phyloP scores from a whole-genome alignment of 2,797 vertebrate species.

The Luscinia luscinia region DNA sequence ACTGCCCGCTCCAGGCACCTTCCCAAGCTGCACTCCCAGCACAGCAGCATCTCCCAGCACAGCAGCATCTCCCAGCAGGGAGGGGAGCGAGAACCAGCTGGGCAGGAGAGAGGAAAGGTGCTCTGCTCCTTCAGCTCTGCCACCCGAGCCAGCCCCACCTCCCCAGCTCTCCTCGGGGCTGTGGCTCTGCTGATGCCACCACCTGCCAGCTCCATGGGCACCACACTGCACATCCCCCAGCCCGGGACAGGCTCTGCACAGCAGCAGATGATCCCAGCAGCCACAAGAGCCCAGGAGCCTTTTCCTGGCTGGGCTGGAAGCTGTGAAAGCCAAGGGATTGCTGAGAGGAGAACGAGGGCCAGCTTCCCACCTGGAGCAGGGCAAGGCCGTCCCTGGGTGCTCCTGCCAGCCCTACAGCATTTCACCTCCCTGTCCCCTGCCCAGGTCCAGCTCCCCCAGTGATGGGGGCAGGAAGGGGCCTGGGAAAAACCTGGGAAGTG shows the following conservation, averaged over 20 bases:
- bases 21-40: background rate
- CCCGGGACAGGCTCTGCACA: background rate
- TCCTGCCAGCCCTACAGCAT: background rate
- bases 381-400: background rate
- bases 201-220: background rate
- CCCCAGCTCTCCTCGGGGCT: background rate
- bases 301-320: background rate
- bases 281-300: background rate
- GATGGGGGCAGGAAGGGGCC: background rate
- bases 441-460: background rate
- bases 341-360: background rate
- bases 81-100: background rate
- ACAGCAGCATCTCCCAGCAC: background rate
- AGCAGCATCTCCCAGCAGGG: background rate
- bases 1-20: background rate
- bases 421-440: background rate
- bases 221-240: background rate
- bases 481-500: background rate
- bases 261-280: background rate
- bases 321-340: background rate
- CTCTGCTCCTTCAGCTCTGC: background rate
- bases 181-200: background rate
- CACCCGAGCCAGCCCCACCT: background rate
- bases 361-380: background rate
- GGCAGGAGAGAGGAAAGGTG: background rate